Conservation (phyloP, 2,888 invertebrate genomes). For the Drosophila gaucha region DNA sequence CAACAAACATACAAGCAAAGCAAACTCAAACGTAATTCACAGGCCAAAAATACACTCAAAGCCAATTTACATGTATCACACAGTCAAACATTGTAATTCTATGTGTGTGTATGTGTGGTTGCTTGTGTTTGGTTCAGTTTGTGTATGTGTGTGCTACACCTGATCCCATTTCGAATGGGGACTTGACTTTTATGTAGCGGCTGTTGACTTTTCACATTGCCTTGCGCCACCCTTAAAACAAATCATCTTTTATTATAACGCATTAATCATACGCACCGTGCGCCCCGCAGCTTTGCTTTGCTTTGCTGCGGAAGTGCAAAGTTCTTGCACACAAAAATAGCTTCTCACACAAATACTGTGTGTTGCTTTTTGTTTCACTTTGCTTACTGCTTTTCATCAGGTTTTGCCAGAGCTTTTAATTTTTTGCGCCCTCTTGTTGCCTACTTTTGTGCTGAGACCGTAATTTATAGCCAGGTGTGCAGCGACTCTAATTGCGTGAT, state of each 20-base stretch:
- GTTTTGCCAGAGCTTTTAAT: slow-evolving; percentile 55
- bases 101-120: slow-evolving; percentile 19
- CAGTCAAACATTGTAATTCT: slow-evolving; percentile 45
- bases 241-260: slow-evolving; percentile 77
- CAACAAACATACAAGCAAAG: slow-evolving; percentile 22
- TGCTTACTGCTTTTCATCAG: slow-evolving; percentile 20
- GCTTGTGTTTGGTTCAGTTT: slow-evolving; percentile 12
- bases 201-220: slow-evolving; percentile 72
- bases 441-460: slow-evolving; percentile 58
- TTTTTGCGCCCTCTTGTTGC: slow-evolving; percentile 40
- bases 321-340: slow-evolving; percentile 40
- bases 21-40: slow-evolving; percentile 13
- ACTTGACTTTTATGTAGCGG: slow-evolving; percentile 61
- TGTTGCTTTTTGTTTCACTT: slow-evolving; percentile 7
- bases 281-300: slow-evolving; percentile 25
- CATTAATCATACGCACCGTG: slow-evolving; percentile 74
- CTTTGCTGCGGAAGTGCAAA: slow-evolving; percentile 60
- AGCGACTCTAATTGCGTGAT: slow-evolving; percentile 75
- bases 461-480: slow-evolving; percentile 75
- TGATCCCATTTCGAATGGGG: slow-evolving; percentile 41
- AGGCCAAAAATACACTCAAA: slow-evolving; percentile 37
- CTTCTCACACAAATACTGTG: slow-evolving; percentile 32
- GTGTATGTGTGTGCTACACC: slow-evolving; percentile 41
- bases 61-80: slow-evolving; percentile 71
- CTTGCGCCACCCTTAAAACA: slow-evolving; percentile 58